These are phyloP conservation scores for Alosa sapidissima DNA, from an alignment of 2,797 vertebrate genomes.

Conservation along the genomic window DNA sequence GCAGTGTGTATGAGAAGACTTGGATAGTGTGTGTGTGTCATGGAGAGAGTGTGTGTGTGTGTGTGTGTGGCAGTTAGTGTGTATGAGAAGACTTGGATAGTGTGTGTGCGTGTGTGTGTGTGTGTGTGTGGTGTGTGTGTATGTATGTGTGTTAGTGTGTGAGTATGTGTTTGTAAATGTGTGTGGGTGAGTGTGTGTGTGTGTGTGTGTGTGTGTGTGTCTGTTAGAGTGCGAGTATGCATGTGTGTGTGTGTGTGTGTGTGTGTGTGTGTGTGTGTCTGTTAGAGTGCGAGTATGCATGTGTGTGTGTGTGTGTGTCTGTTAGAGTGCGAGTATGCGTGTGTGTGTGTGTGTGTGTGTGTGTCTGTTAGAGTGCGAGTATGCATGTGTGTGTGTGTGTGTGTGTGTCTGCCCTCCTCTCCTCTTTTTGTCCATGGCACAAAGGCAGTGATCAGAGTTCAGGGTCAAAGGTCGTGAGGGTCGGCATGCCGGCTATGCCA, in stretches of 20 bases:
- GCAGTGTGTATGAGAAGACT: neutral
- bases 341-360: neutral
- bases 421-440: slow-evolving; percentile 7
- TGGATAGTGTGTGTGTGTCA: neutral
- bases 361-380: no score
- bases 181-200: neutral
- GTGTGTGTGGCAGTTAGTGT: no score
- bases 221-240: slow-evolving; percentile 12
- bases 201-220: slow-evolving; percentile 14
- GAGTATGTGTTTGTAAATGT: neutral
- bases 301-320: slow-evolving; percentile 18
- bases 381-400: neutral
- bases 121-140: neutral
- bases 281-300: no score
- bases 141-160: no score
- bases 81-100: no score
- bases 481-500: slow-evolving; percentile 1
- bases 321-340: neutral
- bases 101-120: neutral
- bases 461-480: neutral
- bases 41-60: neutral
- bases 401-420: neutral
- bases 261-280: slow-evolving; percentile 22
- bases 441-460: slow-evolving; percentile 15
- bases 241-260: slow-evolving; percentile 23